These are phyloP conservation scores for Mirounga angustirostris DNA, from an alignment of 2,113 vertebrate genomes.

Conservation along the genomic window DNA sequence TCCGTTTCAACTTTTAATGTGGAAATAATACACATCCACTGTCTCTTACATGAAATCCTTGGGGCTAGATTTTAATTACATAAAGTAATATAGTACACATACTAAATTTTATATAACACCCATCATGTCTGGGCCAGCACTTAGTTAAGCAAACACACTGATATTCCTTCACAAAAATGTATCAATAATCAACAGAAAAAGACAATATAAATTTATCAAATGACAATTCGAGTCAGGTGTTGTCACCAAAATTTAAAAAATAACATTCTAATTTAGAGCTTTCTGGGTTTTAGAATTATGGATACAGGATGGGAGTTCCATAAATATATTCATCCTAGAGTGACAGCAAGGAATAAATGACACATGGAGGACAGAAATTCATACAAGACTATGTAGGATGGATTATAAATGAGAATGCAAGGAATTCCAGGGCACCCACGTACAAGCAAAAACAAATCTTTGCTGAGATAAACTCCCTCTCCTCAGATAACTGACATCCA, in stretches of 20 bases:
- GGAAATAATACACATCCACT: neutral
- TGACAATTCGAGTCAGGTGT: neutral
- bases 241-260: conserved; percentile 16
- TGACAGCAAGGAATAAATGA: neutral
- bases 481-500: neutral
- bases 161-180: neutral
- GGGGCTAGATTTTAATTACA: neutral
- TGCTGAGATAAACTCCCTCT: neutral
- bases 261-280: neutral
- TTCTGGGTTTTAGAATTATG: neutral
- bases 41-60: neutral
- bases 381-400: neutral
- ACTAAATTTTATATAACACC: neutral
- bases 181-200: neutral
- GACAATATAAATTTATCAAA: conserved; percentile 1
- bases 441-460: neutral
- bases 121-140: neutral
- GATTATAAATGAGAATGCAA: neutral
- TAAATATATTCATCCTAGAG: neutral
- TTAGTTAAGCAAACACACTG: neutral
- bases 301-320: neutral
- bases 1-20: neutral
- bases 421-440: neutral
- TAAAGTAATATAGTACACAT: neutral
- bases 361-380: neutral